These are phyloP conservation scores for Scylla paramamosain DNA, from an alignment of 1,140 invertebrate genomes.

Conservation along the genomic window DNA sequence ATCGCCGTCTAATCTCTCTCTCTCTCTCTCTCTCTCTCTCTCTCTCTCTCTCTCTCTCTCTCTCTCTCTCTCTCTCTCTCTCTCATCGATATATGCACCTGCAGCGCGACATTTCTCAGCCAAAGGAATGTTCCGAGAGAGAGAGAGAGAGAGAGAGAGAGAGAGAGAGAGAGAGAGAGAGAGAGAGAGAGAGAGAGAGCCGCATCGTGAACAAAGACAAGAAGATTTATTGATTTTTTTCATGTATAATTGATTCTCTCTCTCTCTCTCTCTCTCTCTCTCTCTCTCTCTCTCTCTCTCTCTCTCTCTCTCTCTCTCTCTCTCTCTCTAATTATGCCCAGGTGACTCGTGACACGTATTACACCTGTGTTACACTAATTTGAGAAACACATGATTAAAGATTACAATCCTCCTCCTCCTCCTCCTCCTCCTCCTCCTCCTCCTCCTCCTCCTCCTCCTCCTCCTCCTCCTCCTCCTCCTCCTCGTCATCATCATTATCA, in stretches of 20 bases:
- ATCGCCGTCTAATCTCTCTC: not conserved
- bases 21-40: constrained; percentile 48
- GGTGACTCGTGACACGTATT: too few species aligned
- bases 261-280: constrained; percentile 37
- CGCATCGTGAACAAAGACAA: not conserved
- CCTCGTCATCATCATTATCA: too few species aligned
- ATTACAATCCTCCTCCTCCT: too few species aligned
- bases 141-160: not conserved
- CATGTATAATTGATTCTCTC: not conserved
- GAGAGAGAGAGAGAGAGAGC: too few species aligned
- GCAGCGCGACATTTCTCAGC: not conserved
- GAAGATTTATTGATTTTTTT: not conserved
- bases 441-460: too few species aligned
- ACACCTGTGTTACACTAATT: too few species aligned
- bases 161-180: not conserved
- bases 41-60: constrained; percentile 48
- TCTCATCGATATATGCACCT: not conserved
- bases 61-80: constrained; percentile 45
- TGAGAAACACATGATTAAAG: too few species aligned
- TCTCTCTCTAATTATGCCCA: not conserved
- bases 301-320: constrained; percentile 48
- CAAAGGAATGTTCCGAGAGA: too few species aligned
- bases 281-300: constrained; percentile 48
- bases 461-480: too few species aligned
- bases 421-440: too few species aligned